phyloP scores from a whole-genome alignment of 2,113 vertebrate species.

The Madoqua kirkii region DNA sequence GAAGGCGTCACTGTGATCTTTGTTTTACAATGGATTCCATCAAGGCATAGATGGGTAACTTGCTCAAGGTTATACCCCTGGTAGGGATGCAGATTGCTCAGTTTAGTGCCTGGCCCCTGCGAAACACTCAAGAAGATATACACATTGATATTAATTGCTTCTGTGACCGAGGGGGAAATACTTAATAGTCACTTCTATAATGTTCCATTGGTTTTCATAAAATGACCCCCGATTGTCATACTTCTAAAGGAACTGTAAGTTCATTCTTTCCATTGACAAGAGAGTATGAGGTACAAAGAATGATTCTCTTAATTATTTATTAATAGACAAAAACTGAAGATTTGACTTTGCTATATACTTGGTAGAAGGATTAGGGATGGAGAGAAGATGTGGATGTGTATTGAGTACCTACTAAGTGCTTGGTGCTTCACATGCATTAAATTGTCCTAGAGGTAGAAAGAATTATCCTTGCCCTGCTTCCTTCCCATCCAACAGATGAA shows the following conservation, averaged over 20 bases:
- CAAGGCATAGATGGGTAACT: not conserved
- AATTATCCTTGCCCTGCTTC: not conserved
- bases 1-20: not conserved
- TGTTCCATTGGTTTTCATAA: not conserved
- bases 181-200: not conserved
- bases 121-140: not conserved
- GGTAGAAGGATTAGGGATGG: not conserved
- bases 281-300: not conserved
- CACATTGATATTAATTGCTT: not conserved
- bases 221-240: not conserved
- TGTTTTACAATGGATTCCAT: not conserved
- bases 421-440: not conserved
- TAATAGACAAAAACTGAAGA: not conserved
- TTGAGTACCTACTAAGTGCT: not conserved
- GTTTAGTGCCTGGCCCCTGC: not conserved
- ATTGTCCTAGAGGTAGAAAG: not conserved
- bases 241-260: not conserved
- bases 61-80: not conserved
- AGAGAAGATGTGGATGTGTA: not conserved
- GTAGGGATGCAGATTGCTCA: not conserved
- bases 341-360: not conserved
- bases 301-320: not conserved
- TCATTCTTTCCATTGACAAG: not conserved
- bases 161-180: not conserved
- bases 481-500: not conserved